A percentile compares a stretch with the other conserved stretches of the same genome.
Conservation (phyloP, 2,888 invertebrate species). For the Onchidella celtica region DNA sequence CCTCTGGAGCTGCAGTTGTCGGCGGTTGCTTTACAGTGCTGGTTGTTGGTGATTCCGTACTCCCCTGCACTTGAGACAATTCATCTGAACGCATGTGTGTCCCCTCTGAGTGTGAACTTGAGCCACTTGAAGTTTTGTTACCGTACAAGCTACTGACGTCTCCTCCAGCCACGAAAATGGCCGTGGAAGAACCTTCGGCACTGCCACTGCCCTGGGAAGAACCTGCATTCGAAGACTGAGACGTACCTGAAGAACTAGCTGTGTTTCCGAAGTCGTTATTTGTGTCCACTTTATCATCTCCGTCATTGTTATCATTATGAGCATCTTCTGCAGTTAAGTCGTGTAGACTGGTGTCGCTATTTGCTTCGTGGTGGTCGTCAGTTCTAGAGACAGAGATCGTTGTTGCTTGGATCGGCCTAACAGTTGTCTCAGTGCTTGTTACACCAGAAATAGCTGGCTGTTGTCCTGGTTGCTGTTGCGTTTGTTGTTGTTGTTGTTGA, state of each 20-base stretch:
- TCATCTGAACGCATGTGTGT: neutral
- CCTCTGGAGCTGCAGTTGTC: neutral
- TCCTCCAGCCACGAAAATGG: neutral
- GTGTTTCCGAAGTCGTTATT: slow-evolving; percentile 7
- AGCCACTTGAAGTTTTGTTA: neutral
- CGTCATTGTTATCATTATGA: neutral
- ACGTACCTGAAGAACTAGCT: neutral
- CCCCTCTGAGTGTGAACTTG: neutral
- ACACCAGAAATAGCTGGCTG: neutral
- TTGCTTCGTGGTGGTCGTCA: neutral
- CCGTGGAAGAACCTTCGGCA: neutral
- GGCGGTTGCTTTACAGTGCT: neutral
- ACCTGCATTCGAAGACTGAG: neutral
- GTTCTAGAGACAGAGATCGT: too few relatives aligned
- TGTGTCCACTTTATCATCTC: neutral
- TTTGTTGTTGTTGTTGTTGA: neutral
- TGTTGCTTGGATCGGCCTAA: neutral
- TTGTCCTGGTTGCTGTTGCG: neutral
- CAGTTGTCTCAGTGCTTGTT: neutral
- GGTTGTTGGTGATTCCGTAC: neutral
- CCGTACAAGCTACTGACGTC: neutral
- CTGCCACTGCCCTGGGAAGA: neutral
- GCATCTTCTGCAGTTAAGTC: neutral
- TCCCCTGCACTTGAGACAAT: too few relatives aligned
- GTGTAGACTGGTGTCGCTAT: neutral